phyloP scores from a whole-genome alignment of 2,797 vertebrate species.

The Cryptoprocta ferox region DNA sequence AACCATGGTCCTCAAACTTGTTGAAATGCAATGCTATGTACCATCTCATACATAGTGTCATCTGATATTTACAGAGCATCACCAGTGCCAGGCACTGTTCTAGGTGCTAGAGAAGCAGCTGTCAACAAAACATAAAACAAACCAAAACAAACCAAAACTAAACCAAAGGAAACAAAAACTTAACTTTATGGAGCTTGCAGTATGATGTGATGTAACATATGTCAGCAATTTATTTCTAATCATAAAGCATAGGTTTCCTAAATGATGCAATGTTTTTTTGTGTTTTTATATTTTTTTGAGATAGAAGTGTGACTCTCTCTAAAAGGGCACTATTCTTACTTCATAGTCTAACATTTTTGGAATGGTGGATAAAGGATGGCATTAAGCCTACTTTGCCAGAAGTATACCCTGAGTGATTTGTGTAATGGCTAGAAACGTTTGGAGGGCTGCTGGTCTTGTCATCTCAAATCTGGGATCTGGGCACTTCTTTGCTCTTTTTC shows the following conservation, averaged over 20 bases:
- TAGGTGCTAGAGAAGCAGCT: not conserved
- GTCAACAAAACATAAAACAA: not conserved
- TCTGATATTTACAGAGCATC: not conserved
- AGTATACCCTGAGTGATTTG: not conserved
- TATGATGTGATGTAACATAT: not conserved
- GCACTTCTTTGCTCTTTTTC: not conserved
- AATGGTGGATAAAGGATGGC: not conserved
- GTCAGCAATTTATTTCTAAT: not conserved
- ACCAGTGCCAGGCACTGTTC: not conserved
- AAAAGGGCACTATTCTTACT: not conserved
- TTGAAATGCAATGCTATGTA: not conserved
- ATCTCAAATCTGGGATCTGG: not conserved
- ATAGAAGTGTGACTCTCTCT: not conserved
- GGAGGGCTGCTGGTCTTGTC: not conserved
- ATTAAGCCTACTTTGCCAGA: not conserved
- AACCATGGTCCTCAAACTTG: not conserved
- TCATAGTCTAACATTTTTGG: not conserved
- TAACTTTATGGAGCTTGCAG: not conserved
- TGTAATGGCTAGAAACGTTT: not conserved
- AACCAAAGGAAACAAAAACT: not conserved
- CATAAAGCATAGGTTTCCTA: not conserved
- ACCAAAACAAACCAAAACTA: not conserved
- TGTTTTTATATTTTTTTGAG: not conserved
- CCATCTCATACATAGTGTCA: not conserved
- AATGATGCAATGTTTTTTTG: not conserved